These are phyloP conservation scores for Xylocopa sonorina DNA, from an alignment of 1,140 invertebrate species.

Conservation along the genomic window DNA sequence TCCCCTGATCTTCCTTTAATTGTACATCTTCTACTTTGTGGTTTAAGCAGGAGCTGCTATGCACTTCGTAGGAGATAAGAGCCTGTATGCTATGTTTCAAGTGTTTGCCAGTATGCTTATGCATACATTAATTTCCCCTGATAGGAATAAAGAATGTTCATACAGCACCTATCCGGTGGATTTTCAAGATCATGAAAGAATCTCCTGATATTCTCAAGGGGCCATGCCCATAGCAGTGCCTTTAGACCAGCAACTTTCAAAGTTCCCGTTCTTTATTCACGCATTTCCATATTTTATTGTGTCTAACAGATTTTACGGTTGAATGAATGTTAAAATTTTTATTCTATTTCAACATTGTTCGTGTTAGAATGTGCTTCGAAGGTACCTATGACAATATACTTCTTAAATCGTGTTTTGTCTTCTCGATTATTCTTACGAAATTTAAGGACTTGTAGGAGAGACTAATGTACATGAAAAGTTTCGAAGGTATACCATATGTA, in stretches of 20 bases:
- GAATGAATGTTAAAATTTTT: neutral
- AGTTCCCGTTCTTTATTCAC: neutral
- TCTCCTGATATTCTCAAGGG: slow-evolving; percentile 28
- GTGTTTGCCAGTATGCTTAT: slow-evolving; percentile 77
- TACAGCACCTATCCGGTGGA: slow-evolving; percentile 55
- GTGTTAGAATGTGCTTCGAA: neutral
- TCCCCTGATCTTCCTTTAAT: slow-evolving; percentile 72
- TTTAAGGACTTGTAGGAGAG: neutral
- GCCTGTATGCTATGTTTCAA: slow-evolving; percentile 72
- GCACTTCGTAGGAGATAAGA: slow-evolving; percentile 67
- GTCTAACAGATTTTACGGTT: neutral
- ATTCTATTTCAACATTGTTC: slow-evolving; percentile 4
- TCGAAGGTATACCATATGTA: neutral
- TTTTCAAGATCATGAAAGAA: slow-evolving; percentile 72
- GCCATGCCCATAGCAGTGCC: slow-evolving; percentile 21
- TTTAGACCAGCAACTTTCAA: slow-evolving; percentile 7
- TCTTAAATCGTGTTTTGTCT: neutral
- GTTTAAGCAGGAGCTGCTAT: slow-evolving; percentile 64
- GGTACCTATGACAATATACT: neutral
- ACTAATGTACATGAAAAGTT: neutral
- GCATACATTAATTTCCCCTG: slow-evolving; percentile 79
- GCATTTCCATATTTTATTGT: neutral
- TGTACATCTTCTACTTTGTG: slow-evolving; percentile 69
- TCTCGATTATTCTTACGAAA: neutral
- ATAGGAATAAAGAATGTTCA: slow-evolving; percentile 58